Base-by-base conservation (phyloP, 2,888 invertebrate genomes). In the Aspidiotus destructor region DNA sequence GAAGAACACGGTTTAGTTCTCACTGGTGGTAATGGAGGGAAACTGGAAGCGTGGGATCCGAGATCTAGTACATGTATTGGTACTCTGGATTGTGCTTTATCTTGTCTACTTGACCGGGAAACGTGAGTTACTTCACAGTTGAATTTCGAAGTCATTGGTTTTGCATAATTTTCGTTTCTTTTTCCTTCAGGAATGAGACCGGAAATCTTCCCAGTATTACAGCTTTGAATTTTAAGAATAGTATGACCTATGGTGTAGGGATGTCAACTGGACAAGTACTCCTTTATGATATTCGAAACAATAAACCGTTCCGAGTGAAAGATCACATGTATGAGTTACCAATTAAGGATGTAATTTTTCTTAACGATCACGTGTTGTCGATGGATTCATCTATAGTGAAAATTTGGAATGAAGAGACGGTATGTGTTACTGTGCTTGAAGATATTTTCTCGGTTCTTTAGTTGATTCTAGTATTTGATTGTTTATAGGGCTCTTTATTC, bases 41-140 rank as follows among this genome's bases (percentile, higher is more conserved):
- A 85, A 73, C 85, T 99, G 0, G 97, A 99, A 78, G 95, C 95
- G 6, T 99, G 95, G 95, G 99, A 99, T 80, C 93, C 95, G 10
- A 81, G 99, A 70, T 82, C 83, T 5, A 85, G 88, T 73, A 82
- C 82, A 42, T 82, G 86, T 76, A 92, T 89, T 72, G 91, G 88
- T 8, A 81, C 84, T 16, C 78, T 99, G 28, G 96, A 98, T 78
- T 92, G 91, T 77, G 94, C 91, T 7, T 78, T 85, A 61, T 80
- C 80, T 74, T 83, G 83, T 72, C 77, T 84, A 28, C 78, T 80
- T 62, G 81, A 83, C 73, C 81, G 17, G 10, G 57, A 55, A 15
- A 67, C 28, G 67, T 67, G 13, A 13, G 15, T n/a, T 1, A 40
- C 54, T 52, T 41, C 16, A 41, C n/a, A 13, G 54, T 62, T 62